Evolutionary conservation across 2,888 invertebrate species (phyloP).

Genomic region (Amphimallon solstitiale): DNA sequence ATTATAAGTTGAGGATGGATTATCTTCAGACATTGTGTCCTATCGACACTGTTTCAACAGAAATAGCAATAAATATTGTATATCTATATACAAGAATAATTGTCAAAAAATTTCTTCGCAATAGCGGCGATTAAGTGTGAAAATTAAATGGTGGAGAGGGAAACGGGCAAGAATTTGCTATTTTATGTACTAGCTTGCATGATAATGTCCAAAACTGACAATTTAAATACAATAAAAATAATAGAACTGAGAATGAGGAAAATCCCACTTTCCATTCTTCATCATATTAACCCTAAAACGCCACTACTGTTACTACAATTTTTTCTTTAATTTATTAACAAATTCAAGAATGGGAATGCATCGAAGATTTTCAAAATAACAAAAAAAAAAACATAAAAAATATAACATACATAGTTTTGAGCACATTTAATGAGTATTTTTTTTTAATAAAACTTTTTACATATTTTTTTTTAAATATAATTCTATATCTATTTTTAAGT

Average conservation of each 20-base stretch:
- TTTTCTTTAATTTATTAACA: not conserved
- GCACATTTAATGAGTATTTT: slow-evolving; percentile 45
- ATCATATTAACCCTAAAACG: too few species aligned
- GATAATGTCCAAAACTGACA: too few species aligned
- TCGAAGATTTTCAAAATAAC: too few species aligned
- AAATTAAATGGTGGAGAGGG: too few species aligned
- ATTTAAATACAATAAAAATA: too few species aligned
- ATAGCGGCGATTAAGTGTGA: too few species aligned
- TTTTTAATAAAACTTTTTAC: slow-evolving; percentile 37
- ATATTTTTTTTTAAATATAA: slow-evolving; percentile 15
- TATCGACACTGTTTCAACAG: slow-evolving; percentile 10
- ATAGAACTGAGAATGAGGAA: too few species aligned
- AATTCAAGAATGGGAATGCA: slow-evolving; percentile 5
- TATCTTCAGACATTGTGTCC: slow-evolving; percentile 12
- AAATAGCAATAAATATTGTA: slow-evolving; percentile 18
- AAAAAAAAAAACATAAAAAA: slow-evolving; percentile 1
- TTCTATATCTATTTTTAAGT: slow-evolving; percentile 2
- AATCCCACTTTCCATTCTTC: too few species aligned
- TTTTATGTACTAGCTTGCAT: too few species aligned
- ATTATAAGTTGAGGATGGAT: slow-evolving; percentile 18
- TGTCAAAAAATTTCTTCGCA: too few species aligned
- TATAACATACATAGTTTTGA: slow-evolving; percentile 44
- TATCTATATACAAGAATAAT: too few species aligned
- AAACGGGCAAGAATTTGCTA: too few species aligned
- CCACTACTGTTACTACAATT: slow-evolving; percentile 7